These are phyloP conservation scores for Drosophila arizonae DNA, from an alignment of 1,140 invertebrate genomes.

Conservation along the genomic window DNA sequence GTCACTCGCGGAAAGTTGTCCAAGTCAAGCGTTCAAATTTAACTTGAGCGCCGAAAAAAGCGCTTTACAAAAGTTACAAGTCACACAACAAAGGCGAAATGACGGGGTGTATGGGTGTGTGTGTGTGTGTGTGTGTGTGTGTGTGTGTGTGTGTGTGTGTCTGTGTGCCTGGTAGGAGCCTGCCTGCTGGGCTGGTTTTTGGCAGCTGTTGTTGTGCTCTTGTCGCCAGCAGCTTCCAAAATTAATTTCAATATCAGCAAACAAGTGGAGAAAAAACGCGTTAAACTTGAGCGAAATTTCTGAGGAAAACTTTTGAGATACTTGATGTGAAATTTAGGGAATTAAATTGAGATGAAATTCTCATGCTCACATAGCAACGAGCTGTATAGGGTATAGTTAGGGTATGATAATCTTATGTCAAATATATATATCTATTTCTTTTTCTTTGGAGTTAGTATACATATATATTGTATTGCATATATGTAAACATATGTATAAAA, in stretches of 20 bases:
- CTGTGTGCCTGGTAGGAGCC: slow-evolving; percentile 8
- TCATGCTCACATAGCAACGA: too few species aligned
- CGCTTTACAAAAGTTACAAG: slow-evolving; percentile 71
- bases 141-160: background rate
- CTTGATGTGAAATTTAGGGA: slow-evolving; percentile 37
- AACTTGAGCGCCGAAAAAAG: slow-evolving; percentile 65
- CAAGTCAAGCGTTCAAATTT: slow-evolving; percentile 78
- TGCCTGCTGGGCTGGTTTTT: too few species aligned
- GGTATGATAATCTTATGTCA: too few species aligned
- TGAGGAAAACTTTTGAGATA: slow-evolving; percentile 10
- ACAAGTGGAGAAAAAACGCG: slow-evolving; percentile 28
- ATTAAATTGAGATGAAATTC: background rate
- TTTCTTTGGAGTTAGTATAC: too few species aligned
- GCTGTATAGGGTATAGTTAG: too few species aligned
- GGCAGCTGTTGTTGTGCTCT: slow-evolving; percentile 18
- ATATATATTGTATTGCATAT: background rate
- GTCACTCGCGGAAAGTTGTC: slow-evolving; percentile 52
- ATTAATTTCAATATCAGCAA: slow-evolving; percentile 70
- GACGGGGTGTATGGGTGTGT: background rate
- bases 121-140: background rate
- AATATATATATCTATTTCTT: too few species aligned
- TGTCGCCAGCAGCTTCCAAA: slow-evolving; percentile 54
- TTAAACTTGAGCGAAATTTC: slow-evolving; percentile 14
- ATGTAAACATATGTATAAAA: background rate
- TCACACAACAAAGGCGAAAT: slow-evolving; percentile 67